These are phyloP conservation scores for Xenopus borealis DNA, from an alignment of 2,113 vertebrate genomes.

Conservation along the genomic window DNA sequence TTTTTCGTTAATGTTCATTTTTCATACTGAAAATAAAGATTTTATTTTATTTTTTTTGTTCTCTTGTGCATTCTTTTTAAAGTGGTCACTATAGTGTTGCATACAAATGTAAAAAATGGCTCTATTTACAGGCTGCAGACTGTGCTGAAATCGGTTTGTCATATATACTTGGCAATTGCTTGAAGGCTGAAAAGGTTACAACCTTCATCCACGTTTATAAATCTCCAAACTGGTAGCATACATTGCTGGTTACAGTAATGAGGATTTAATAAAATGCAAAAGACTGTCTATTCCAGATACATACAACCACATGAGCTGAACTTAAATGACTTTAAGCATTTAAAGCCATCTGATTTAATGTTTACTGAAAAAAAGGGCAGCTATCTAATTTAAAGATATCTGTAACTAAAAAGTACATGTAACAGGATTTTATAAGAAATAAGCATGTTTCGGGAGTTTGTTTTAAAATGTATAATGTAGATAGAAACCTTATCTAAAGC, in stretches of 20 bases:
- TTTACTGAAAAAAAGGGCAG: no score
- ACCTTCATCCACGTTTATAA: not conserved
- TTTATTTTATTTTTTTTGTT: constrained; percentile 48
- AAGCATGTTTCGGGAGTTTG: no score
- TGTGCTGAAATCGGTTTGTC: not conserved
- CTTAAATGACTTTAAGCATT: no score
- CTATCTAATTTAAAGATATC: no score
- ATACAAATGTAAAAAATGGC: not conserved
- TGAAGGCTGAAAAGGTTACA: not conserved
- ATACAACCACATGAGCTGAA: not conserved
- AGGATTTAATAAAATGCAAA: not conserved
- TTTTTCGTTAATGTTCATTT: constrained; percentile 63
- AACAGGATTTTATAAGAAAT: no score
- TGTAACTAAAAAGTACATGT: no score
- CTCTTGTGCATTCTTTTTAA: not conserved
- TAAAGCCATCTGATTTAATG: no score
- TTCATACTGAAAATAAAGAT: constrained; percentile 53
- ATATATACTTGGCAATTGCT: not conserved
- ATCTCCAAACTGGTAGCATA: not conserved
- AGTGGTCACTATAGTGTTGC: not conserved
- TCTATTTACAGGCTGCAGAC: not conserved
- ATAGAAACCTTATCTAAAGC: no score
- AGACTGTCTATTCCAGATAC: not conserved
- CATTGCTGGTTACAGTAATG: not conserved
- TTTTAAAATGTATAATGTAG: no score